Evolutionary conservation across 2,113 vertebrate genomes (phyloP).

Genomic region (Hyla sarda): DNA sequence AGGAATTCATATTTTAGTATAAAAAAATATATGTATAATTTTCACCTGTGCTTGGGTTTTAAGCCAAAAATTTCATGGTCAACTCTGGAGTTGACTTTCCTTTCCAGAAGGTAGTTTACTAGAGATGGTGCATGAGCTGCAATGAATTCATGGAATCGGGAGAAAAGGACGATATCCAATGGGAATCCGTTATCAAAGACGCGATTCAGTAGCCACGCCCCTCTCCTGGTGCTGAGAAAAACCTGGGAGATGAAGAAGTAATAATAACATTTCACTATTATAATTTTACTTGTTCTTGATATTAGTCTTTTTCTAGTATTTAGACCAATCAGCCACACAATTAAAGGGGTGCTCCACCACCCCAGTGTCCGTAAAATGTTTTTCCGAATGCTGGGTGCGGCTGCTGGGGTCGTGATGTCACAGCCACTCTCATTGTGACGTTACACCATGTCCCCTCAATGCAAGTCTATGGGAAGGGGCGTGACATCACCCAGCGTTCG

Average conservation of each 20-base stretch:
- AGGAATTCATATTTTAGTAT: no score
- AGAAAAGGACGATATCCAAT: slow-evolving; percentile 68
- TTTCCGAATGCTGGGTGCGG: no score
- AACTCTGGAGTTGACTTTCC: slow-evolving; percentile 69
- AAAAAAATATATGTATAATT: background rate
- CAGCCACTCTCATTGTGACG: no score
- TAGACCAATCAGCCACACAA: no score
- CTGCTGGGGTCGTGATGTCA: no score
- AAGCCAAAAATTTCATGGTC: slow-evolving; percentile 77
- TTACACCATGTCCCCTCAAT: no score
- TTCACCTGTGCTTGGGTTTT: slow-evolving; percentile 75
- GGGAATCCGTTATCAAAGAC: slow-evolving; percentile 73
- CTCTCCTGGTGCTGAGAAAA: slow-evolving; percentile 79
- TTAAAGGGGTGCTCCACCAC: no score
- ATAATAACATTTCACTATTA: background rate
- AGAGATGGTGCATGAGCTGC: slow-evolving; percentile 4
- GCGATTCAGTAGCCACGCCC: slow-evolving; percentile 76
- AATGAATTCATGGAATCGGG: slow-evolving; percentile 64
- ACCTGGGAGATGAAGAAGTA: slow-evolving; percentile 66
- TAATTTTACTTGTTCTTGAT: background rate
- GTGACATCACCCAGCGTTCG: no score
- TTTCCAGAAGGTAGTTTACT: slow-evolving; percentile 70
- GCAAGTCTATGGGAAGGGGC: no score
- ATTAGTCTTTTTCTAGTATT: no score
- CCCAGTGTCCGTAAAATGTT: no score